Percentiles rank a stretch among this genome's conserved stretches.
Conservation (phyloP, 2,888 invertebrate species). For the Aspidiotus rigidus region DNA sequence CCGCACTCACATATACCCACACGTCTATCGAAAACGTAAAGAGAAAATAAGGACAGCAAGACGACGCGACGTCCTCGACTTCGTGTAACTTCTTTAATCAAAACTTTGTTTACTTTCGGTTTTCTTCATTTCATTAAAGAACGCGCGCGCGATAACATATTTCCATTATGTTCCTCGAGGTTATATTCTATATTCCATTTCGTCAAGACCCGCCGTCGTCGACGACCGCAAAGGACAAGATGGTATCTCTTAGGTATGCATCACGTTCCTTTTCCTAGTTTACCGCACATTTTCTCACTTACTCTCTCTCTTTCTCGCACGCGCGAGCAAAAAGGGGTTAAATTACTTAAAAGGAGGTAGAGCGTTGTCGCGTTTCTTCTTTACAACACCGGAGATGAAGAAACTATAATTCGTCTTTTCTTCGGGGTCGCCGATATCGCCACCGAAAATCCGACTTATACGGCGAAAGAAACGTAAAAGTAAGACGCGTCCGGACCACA, state of each 20-base stretch:
- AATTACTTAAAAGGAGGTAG: slow-evolving; percentile 27
- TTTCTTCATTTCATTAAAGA: slow-evolving; percentile 13
- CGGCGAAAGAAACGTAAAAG: slow-evolving; percentile 19
- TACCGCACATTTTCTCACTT: slow-evolving; percentile 31
- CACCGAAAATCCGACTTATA: slow-evolving; percentile 17
- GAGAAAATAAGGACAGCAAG: too few relatives aligned
- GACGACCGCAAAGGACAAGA: slow-evolving; percentile 30
- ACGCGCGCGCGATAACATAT: neutral
- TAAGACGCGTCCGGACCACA: slow-evolving; percentile 24
- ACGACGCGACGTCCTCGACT: neutral
- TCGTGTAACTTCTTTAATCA: slow-evolving; percentile 3
- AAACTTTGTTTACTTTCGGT: slow-evolving; percentile 4
- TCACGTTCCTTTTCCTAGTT: slow-evolving; percentile 30
- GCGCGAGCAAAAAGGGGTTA: slow-evolving; percentile 17
- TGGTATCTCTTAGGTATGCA: slow-evolving; percentile 30
- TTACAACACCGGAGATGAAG: slow-evolving; percentile 29
- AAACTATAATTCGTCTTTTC: slow-evolving; percentile 31
- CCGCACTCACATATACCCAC: neutral
- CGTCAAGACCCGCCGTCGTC: slow-evolving; percentile 15
- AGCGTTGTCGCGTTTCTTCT: neutral
- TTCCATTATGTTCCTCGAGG: slow-evolving; percentile 11
- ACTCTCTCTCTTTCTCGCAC: neutral
- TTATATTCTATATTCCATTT: slow-evolving; percentile 18
- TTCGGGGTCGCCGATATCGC: slow-evolving; percentile 24
- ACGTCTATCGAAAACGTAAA: neutral